A percentile compares a stretch with the other conserved stretches of the same genome.
Conservation (phyloP, 92 coral and sea anemone genomes). For the Paramuricea clavata region DNA sequence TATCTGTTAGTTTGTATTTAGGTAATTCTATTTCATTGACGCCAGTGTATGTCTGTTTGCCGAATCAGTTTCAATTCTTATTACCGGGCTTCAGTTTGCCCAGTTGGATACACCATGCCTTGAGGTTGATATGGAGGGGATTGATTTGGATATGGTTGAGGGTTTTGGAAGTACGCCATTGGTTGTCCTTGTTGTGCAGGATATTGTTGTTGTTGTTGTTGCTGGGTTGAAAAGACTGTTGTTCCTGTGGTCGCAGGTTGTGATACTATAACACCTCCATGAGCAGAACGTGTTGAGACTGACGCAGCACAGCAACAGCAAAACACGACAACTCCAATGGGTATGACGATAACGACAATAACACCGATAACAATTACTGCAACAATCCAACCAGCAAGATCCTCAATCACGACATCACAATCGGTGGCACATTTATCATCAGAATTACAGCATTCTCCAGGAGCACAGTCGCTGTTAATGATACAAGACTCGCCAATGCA, state of each 20-base stretch:
- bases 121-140: background rate
- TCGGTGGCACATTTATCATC: background rate
- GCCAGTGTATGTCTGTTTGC: too few relatives aligned
- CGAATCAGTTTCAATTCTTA: too few relatives aligned
- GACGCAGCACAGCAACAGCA: slow-evolving; percentile 37
- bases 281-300: slow-evolving; percentile 1
- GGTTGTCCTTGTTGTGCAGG: background rate
- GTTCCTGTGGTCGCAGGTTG: background rate
- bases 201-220: background rate
- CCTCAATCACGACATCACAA: background rate
- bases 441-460: background rate
- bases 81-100: too few relatives aligned
- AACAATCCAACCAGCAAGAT: background rate
- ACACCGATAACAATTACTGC: background rate
- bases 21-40: too few relatives aligned
- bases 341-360: slow-evolving; percentile 1
- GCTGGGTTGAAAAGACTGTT: too few relatives aligned
- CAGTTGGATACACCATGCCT: background rate
- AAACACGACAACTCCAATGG: slow-evolving; percentile 3
- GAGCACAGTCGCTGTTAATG: background rate
- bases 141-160: background rate
- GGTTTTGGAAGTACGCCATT: background rate
- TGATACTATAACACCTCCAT: slow-evolving; percentile 16
- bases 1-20: too few relatives aligned
- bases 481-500: slow-evolving; percentile 3